Conservation (phyloP, 2,888 invertebrate genomes). For the Cephus nigrinus region DNA sequence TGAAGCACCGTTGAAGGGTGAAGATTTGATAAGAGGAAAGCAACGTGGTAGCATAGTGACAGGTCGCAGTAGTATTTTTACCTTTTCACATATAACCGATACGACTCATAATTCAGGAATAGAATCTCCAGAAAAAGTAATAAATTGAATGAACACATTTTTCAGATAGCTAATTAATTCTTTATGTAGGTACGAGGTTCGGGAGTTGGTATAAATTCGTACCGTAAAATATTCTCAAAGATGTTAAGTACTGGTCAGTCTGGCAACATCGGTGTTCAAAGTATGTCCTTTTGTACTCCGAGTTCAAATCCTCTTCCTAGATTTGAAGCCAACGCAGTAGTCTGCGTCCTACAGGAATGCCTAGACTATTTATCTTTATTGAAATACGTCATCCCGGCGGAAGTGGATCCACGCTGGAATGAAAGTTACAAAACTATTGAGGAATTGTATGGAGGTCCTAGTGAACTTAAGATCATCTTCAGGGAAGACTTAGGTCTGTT, state of each 20-base stretch:
- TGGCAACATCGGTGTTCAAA: slow-evolving; percentile 38
- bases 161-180: not conserved
- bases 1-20: slow-evolving; percentile 11
- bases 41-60: slow-evolving; percentile 12
- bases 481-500: slow-evolving; percentile 36
- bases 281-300: slow-evolving; percentile 33
- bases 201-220: too few relatives aligned
- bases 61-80: not conserved
- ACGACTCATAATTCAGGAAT: not conserved
- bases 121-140: not conserved
- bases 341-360: slow-evolving; percentile 38
- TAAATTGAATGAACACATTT: not conserved
- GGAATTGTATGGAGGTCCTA: slow-evolving; percentile 33
- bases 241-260: slow-evolving; percentile 17
- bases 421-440: slow-evolving; percentile 33
- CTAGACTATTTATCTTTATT: slow-evolving; percentile 38
- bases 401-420: slow-evolving; percentile 39
- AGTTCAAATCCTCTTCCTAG: slow-evolving; percentile 24
- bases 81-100: not conserved
- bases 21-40: slow-evolving; percentile 11
- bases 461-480: slow-evolving; percentile 35
- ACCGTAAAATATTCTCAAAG: too few relatives aligned
- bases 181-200: not conserved
- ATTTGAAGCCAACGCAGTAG: slow-evolving; percentile 37
- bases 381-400: slow-evolving; percentile 36